Conservation (phyloP, 1,140 invertebrate species). For the Pemphigus obesinymphae region DNA sequence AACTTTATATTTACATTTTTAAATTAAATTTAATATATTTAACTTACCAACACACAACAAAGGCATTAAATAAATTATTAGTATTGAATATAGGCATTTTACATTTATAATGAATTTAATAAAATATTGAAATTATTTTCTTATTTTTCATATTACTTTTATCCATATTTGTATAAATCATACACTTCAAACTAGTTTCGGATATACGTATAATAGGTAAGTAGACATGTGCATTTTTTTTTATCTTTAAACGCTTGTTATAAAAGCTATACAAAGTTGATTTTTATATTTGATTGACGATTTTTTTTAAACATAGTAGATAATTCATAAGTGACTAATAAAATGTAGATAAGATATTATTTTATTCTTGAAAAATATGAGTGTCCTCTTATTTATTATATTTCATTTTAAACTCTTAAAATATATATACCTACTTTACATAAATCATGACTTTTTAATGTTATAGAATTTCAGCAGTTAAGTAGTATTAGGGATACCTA, state of each 20-base stretch:
- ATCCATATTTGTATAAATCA: too few relatives aligned
- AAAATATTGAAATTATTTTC: too few relatives aligned
- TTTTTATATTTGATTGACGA: not conserved
- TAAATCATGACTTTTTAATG: not conserved
- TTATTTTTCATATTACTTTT: too few relatives aligned
- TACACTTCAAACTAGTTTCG: too few relatives aligned
- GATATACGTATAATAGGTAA: not conserved
- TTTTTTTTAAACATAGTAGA: not conserved
- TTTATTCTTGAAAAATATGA: not conserved
- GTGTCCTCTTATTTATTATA: not conserved
- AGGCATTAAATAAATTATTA: too few relatives aligned
- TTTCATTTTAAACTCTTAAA: not conserved
- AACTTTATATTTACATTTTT: too few relatives aligned
- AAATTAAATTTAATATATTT: too few relatives aligned
- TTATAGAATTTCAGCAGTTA: not conserved
- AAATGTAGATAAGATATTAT: not conserved
- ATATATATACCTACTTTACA: not conserved
- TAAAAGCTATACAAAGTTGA: not conserved
- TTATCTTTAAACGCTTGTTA: not conserved
- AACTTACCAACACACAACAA: too few relatives aligned
- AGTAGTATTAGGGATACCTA: too few relatives aligned
- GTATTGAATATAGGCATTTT: too few relatives aligned
- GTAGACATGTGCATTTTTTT: not conserved
- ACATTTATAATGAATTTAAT: too few relatives aligned
- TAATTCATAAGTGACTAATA: not conserved